Percentiles rank a stretch among this genome's conserved stretches.
These are phyloP conservation scores for Odontophorus gujanensis DNA, from an alignment of 2,113 vertebrate species.

Conservation along the genomic window DNA sequence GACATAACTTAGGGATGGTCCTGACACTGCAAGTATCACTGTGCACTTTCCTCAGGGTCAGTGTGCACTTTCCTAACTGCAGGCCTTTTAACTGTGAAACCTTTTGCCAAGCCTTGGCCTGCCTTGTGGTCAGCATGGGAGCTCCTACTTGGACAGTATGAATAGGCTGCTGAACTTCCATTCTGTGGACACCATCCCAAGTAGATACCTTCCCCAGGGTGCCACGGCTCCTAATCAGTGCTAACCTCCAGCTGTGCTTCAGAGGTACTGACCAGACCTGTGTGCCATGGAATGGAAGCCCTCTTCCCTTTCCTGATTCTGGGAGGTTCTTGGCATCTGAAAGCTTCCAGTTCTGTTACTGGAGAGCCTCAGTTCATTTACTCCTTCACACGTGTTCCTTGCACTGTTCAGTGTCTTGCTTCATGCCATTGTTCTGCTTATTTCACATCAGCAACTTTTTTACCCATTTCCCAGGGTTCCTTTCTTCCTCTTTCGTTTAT, in stretches of 20 bases:
- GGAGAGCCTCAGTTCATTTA: constrained; percentile 13
- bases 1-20: neutral
- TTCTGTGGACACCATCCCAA: accelerated
- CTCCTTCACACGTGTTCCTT: neutral
- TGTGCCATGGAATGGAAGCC: neutral
- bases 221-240: accelerated
- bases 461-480: neutral
- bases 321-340: constrained; percentile 32
- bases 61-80: accelerated
- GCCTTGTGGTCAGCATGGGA: accelerated
- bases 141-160: accelerated
- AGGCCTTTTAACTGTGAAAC: neutral
- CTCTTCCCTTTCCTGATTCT: constrained; percentile 10
- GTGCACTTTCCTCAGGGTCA: neutral
- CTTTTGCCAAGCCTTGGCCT: neutral
- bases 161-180: neutral
- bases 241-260: neutral
- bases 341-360: constrained; percentile 33
- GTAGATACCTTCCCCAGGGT: accelerated
- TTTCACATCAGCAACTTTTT: neutral
- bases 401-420: neutral
- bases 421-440: neutral
- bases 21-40: neutral
- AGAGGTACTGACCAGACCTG: neutral
- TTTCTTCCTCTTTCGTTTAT: neutral